A percentile compares a stretch with the other conserved stretches of the same genome.
Conservation (phyloP, 1,140 invertebrate species). For the Pseudomyrmex cubaensis region DNA sequence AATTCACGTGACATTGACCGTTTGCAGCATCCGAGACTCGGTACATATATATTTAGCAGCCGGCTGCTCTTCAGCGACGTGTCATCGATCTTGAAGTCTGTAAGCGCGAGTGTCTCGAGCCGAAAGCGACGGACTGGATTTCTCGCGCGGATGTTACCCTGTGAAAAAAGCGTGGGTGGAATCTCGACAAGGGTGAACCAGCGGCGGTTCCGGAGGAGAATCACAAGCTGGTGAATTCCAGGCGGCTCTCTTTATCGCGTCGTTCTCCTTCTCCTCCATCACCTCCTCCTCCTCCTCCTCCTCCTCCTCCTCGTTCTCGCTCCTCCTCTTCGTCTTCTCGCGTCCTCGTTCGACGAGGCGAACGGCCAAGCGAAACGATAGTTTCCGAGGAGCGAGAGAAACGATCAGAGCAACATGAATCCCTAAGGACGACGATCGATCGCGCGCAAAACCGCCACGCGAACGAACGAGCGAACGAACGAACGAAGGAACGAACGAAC, state of each 20-base stretch:
- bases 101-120: background rate
- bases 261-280: slow-evolving; percentile 30
- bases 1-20: background rate
- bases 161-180: slow-evolving; percentile 85
- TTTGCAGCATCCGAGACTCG: background rate
- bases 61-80: background rate
- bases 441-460: background rate
- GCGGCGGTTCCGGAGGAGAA: slow-evolving; percentile 56
- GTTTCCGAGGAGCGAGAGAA: slow-evolving; percentile 80
- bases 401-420: slow-evolving; percentile 79
- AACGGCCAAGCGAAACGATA: slow-evolving; percentile 78
- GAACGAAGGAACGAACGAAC: background rate
- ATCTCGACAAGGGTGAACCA: slow-evolving; percentile 82
- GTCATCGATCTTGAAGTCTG: slow-evolving; percentile 45
- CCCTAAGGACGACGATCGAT: slow-evolving; percentile 62
- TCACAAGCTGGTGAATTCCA: background rate
- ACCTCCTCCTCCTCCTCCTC: slow-evolving; percentile 31
- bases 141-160: slow-evolving; percentile 78
- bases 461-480: slow-evolving; percentile 6
- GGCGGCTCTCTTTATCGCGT: slow-evolving; percentile 22
- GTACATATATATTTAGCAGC: slow-evolving; percentile 52
- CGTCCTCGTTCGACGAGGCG: slow-evolving; percentile 61
- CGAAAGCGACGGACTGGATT: slow-evolving; percentile 62
- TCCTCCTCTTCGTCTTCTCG: slow-evolving; percentile 64
- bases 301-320: slow-evolving; percentile 31